A percentile compares a stretch with the other conserved stretches of the same genome.
phyloP scores from a whole-genome alignment of 2,888 invertebrate species.

The Neoscelio sp. region DNA sequence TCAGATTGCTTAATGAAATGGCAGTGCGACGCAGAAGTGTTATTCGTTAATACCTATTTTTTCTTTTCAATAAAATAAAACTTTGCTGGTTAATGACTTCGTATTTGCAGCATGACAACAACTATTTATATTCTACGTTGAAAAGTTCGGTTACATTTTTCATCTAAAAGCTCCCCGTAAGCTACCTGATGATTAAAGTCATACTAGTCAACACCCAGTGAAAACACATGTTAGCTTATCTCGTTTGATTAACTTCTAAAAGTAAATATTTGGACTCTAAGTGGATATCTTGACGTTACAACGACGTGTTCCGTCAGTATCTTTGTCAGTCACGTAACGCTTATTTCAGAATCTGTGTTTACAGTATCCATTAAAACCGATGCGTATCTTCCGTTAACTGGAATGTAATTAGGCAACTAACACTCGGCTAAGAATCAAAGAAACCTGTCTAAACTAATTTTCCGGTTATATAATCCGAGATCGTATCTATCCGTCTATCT shows the following conservation, averaged over 20 bases:
- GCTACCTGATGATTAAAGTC: not conserved
- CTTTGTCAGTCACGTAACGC: constrained; percentile 7
- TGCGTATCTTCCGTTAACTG: constrained; percentile 20
- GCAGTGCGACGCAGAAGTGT: no score
- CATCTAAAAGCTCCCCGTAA: not conserved
- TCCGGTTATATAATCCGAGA: constrained; percentile 19
- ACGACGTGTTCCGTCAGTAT: constrained; percentile 20
- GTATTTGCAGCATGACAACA: no score
- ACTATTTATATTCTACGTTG: not conserved
- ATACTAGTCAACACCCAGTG: not conserved
- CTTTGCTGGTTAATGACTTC: no score
- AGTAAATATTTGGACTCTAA: constrained; percentile 28
- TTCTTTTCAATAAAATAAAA: no score
- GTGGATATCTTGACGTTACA: constrained; percentile 9
- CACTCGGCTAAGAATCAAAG: constrained; percentile 20
- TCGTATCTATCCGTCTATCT: not conserved
- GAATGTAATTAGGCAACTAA: constrained; percentile 44
- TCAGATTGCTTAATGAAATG: no score
- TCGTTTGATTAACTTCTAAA: constrained; percentile 26
- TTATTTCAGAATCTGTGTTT: constrained; percentile 26
- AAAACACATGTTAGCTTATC: constrained; percentile 18
- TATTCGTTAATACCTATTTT: no score
- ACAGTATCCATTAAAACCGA: constrained; percentile 15
- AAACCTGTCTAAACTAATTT: constrained; percentile 29
- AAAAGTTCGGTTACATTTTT: not conserved